Percentiles rank a stretch among this genome's conserved stretches.
phyloP scores from a whole-genome alignment of 2,797 vertebrate species.

The Spatula clypeata region DNA sequence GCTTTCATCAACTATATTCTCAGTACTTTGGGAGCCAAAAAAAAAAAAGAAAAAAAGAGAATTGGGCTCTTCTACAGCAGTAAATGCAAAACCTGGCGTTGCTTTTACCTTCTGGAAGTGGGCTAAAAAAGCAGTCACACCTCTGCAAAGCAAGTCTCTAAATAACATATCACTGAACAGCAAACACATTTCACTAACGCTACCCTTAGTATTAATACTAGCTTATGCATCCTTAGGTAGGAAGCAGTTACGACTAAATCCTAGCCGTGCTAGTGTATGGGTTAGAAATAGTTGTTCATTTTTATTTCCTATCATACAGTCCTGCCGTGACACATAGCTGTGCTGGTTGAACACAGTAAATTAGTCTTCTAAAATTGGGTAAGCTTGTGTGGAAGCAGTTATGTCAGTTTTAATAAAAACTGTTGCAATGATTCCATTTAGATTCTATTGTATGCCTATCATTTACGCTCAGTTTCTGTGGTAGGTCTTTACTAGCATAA shows the following conservation, averaged over 20 bases:
- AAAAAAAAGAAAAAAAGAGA: background rate
- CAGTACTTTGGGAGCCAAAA: background rate
- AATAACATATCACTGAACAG: background rate
- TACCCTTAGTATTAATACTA: background rate
- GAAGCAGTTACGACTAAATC: background rate
- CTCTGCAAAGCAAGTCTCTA: background rate
- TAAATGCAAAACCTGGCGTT: background rate
- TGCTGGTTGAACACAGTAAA: background rate
- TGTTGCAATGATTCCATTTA: background rate
- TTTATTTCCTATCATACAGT: background rate
- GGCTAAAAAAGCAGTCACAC: background rate
- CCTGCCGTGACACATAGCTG: background rate
- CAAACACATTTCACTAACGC: background rate
- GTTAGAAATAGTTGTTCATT: background rate
- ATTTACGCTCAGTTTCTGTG: background rate
- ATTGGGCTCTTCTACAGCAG: background rate
- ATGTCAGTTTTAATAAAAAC: background rate
- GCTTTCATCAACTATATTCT: background rate
- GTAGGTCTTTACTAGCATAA: background rate
- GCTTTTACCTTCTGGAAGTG: background rate
- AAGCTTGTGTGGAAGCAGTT: background rate
- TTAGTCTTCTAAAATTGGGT: background rate
- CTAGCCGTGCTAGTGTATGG: background rate
- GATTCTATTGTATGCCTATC: background rate
- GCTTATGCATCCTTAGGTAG: background rate